A percentile compares a stretch with the other conserved stretches of the same genome.
phyloP scores from a whole-genome alignment of 2,888 invertebrate species.

The Fissipunctia ypsillon region DNA sequence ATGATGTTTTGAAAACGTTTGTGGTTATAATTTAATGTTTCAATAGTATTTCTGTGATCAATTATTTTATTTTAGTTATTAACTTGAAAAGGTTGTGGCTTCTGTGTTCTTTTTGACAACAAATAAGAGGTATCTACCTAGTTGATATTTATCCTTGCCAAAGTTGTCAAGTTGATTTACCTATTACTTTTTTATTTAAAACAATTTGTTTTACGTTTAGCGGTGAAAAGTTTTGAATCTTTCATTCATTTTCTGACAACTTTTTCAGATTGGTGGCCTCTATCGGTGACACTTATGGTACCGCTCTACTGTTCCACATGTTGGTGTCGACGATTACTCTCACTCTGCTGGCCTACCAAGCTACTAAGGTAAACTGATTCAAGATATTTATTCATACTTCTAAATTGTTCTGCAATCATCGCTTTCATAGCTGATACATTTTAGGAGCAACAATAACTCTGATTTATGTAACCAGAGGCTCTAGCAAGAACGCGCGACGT shows the following conservation, averaged over 20 bases:
- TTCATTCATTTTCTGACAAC: too few species aligned
- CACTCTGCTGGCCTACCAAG: constrained; percentile 96
- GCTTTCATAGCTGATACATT: not conserved
- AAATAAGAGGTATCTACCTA: too few species aligned
- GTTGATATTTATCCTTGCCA: too few species aligned
- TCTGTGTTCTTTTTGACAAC: too few species aligned
- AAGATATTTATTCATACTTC: not conserved
- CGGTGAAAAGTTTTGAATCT: too few species aligned
- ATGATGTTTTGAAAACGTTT: constrained; percentile 25
- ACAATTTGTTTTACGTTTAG: too few species aligned
- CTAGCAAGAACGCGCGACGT: too few species aligned
- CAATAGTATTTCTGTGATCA: not conserved
- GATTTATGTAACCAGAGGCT: not conserved
- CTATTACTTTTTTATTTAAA: too few species aligned
- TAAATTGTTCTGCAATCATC: not conserved
- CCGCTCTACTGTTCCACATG: constrained; percentile 96
- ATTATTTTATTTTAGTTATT: not conserved
- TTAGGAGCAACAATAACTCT: not conserved
- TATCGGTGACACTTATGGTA: constrained; percentile 95
- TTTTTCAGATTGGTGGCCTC: constrained; percentile 93
- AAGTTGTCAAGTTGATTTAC: too few species aligned
- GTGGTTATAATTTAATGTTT: constrained; percentile 26
- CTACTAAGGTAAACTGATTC: constrained; percentile 91
- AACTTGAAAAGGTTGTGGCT: too few species aligned
- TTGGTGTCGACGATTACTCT: constrained; percentile 95